Conservation (phyloP, 2,797 vertebrate genomes). For the Sebastes matsubarae region DNA sequence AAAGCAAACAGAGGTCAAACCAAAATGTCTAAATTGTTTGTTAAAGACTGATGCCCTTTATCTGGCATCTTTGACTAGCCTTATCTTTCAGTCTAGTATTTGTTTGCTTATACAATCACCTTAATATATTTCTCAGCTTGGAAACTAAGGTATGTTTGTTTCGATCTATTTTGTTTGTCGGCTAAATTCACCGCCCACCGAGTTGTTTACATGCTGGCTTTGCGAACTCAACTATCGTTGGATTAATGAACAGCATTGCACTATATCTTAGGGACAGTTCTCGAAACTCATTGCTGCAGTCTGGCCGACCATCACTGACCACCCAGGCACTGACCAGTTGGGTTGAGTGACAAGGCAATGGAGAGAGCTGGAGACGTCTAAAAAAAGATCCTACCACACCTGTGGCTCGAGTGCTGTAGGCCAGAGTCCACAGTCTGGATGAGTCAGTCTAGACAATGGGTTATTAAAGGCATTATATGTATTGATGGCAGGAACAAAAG, state of each 20-base stretch:
- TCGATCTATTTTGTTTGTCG: background rate
- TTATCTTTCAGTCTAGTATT: background rate
- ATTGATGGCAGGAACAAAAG: constrained; percentile 20
- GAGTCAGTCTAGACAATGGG: constrained; percentile 52
- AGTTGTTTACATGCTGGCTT: background rate
- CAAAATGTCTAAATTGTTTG: background rate
- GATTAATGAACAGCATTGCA: background rate
- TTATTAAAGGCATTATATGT: constrained; percentile 41
- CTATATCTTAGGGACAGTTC: background rate
- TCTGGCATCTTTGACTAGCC: background rate
- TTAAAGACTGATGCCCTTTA: background rate
- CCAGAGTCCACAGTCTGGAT: background rate
- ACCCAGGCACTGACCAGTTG: constrained; percentile 21
- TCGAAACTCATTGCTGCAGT: background rate
- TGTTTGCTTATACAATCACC: background rate
- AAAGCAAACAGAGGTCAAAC: background rate
- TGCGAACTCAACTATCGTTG: background rate
- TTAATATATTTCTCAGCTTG: background rate
- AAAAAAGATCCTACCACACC: constrained; percentile 40
- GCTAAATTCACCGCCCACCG: background rate
- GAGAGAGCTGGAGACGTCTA: constrained; percentile 20
- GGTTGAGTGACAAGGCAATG: background rate
- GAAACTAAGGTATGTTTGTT: background rate
- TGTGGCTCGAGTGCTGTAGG: constrained; percentile 27
- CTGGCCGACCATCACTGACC: constrained; percentile 22